Evolutionary conservation across 2,113 vertebrate genomes (phyloP), one percentile per base, ranked within the genome.

Genomic region (Paraplagusia blochii): DNA sequence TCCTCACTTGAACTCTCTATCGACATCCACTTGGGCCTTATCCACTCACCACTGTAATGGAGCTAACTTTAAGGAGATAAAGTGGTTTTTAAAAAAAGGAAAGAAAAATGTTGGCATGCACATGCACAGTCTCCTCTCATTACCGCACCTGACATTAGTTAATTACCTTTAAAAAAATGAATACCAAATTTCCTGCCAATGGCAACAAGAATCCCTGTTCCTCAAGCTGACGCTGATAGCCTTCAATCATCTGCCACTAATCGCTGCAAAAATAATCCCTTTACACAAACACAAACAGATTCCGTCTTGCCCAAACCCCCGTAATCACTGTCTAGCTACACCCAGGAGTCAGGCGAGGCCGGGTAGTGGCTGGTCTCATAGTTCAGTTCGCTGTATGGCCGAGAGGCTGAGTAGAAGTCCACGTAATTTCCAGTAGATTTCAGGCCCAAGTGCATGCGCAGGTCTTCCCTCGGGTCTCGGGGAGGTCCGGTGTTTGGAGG

Each of bases 291-390:
- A 76, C 67, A 59, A 74, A 72, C 48, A 79, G 58, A 77, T 63
- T 51, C 46, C 56, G 58, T 62, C 51, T 62, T 66, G 33, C 54
- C 63, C 76, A 66, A 44, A 58, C 58, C 58, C 34, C 55, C 48
- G 10, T n/a, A 11, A n/a, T 53, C 34, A 83, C 36, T 40, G 65
- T 69, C 55, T 65, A 85, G 63, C 93, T 94, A 99, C 87, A 99
- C 96, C 97, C 97, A 99, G 82, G 97, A 99, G 92, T 99, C 97
- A 46, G 97, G 97, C 17, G 97, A 99, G 86, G 95, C 97, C 46
- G 97, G 97, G 88, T 99, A 99, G 93, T 99, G 97, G 91, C 96
- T 99, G 85, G 95, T 98, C 91, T 98, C 96, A 86, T 99, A 98
- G 92, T 98, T 99, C 86, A 99, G 94, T 97, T 99, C 97, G 63